These are phyloP conservation scores for Drosophila anomelani DNA, from an alignment of 2,888 invertebrate genomes.

Conservation along the genomic window DNA sequence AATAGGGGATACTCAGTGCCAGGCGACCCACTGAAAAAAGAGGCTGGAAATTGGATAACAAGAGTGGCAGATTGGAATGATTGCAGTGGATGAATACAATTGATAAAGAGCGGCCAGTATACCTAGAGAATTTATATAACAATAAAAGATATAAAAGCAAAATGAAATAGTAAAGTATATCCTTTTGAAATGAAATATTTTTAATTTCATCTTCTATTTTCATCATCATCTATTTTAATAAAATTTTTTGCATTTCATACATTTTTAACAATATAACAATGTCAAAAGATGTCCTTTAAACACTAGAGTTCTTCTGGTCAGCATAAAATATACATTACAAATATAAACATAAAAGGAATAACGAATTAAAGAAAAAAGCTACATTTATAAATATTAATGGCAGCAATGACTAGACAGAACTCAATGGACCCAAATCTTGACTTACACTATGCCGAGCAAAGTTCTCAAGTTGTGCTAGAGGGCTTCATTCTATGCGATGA, in stretches of 20 bases:
- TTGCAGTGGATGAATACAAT: constrained; percentile 5
- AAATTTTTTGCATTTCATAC: no score
- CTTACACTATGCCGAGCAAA: background rate
- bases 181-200: background rate
- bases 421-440: background rate
- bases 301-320: background rate
- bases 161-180: no score
- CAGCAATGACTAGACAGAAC: constrained; percentile 3
- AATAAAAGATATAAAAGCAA: background rate
- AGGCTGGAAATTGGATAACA: constrained; percentile 39
- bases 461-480: constrained; percentile 7
- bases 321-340: no score
- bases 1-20: constrained; percentile 52
- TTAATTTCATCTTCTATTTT: no score
- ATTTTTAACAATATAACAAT: no score
- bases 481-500: constrained; percentile 18
- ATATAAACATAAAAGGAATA: background rate
- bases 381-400: background rate
- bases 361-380: background rate
- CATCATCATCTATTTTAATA: no score
- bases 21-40: constrained; percentile 20
- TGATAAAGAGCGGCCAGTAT: background rate
- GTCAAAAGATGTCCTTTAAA: background rate
- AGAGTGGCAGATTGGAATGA: constrained; percentile 21
- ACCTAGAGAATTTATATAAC: background rate